Conservation (phyloP, 1,140 invertebrate genomes). For the Drosophila eugracilis region DNA sequence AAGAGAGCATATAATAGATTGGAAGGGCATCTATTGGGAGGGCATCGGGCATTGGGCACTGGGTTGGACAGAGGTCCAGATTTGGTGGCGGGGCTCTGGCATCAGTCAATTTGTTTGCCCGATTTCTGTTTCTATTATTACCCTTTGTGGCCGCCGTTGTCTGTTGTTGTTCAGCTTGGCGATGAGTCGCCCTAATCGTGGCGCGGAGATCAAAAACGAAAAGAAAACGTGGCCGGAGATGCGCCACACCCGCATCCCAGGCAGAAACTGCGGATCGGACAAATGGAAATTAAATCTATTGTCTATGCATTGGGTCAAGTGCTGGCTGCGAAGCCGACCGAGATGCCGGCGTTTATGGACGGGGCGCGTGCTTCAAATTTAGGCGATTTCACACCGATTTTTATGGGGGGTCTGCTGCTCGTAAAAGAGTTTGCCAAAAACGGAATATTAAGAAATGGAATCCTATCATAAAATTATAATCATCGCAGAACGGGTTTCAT, state of each 20-base stretch:
- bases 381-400: conserved; percentile 59
- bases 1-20: conserved; percentile 18
- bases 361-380: conserved; percentile 63
- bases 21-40: conserved; percentile 37
- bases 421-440: conserved; percentile 28
- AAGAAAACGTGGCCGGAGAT: conserved; percentile 66
- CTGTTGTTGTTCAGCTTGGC: conserved; percentile 16
- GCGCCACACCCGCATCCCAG: conserved; percentile 73
- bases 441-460: conserved; percentile 20
- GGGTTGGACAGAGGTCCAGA: conserved; percentile 40
- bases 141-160: conserved; percentile 31
- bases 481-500: conserved; percentile 21
- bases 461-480: conserved; percentile 6
- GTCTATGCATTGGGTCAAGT: conserved; percentile 78
- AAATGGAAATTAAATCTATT: conserved; percentile 75
- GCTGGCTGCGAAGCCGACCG: conserved; percentile 58
- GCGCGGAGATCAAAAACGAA: conserved; percentile 77
- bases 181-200: conserved; percentile 62
- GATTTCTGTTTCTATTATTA: conserved; percentile 63
- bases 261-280: conserved; percentile 57
- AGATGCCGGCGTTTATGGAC: conserved; percentile 11
- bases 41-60: conserved; percentile 66
- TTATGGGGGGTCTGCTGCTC: conserved; percentile 14
- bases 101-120: conserved; percentile 74
- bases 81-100: conserved; percentile 58